Percentiles rank a stretch among this genome's conserved stretches.
These are phyloP conservation scores for Anser cygnoides DNA, from an alignment of 2,113 vertebrate species.

Conservation along the genomic window DNA sequence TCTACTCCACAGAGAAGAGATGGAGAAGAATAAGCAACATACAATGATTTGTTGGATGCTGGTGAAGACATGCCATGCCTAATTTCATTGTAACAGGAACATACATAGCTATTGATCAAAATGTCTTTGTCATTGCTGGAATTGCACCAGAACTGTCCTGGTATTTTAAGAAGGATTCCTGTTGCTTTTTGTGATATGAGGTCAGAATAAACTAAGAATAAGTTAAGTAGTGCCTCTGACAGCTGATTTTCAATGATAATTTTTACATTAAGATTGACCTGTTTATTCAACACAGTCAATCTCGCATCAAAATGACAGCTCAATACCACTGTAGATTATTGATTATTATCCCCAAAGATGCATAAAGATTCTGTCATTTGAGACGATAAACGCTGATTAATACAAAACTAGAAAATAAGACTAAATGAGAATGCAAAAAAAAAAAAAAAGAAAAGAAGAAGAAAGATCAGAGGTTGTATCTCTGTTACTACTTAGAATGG, in stretches of 20 bases:
- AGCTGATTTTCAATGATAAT: conserved; percentile 56
- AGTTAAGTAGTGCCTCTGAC: conserved; percentile 52
- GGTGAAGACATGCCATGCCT: not conserved
- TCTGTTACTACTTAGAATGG: not conserved
- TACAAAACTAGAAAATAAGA: conserved; percentile 17
- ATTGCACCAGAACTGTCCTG: not conserved
- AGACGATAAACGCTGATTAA: conserved; percentile 32
- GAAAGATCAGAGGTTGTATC: not conserved
- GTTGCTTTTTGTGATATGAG: conserved; percentile 43
- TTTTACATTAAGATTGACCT: conserved; percentile 57
- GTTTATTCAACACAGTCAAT: conserved; percentile 56
- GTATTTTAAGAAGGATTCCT: conserved; percentile 41
- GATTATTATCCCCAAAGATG: conserved; percentile 41
- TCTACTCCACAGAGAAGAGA: not conserved
- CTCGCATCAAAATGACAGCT: conserved; percentile 40
- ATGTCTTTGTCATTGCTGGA: conserved; percentile 52
- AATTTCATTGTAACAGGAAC: conserved; percentile 27
- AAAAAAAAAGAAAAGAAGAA: no score
- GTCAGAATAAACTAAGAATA: conserved; percentile 68
- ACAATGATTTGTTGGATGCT: conserved; percentile 37
- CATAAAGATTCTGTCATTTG: conserved; percentile 13
- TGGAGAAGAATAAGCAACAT: not conserved
- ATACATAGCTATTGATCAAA: conserved; percentile 40
- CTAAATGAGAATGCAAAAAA: not conserved
- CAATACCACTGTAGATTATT: not conserved